These are phyloP conservation scores for Malurus splendens DNA, from an alignment of 2,797 vertebrate genomes.

Conservation along the genomic window DNA sequence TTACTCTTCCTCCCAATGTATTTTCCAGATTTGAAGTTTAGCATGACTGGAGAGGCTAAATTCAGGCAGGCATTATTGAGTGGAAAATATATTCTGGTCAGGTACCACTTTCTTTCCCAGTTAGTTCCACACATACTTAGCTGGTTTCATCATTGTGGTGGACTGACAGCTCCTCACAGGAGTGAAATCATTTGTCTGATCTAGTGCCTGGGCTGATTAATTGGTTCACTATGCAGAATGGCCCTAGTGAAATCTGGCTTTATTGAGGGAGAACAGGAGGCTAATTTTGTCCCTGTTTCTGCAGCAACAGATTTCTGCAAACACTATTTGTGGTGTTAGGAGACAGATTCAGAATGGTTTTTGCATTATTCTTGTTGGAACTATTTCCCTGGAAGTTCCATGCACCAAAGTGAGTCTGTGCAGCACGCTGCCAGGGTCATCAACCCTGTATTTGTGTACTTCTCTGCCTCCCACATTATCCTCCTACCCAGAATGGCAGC, in stretches of 20 bases:
- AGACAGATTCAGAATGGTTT: neutral
- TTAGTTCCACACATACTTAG: constrained; percentile 6
- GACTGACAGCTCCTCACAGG: constrained; percentile 31
- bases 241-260: neutral
- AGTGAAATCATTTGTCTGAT: constrained; percentile 11
- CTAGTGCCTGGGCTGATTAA: constrained; percentile 29
- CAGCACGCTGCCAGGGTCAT: neutral
- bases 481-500: neutral
- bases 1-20: neutral
- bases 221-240: constrained; percentile 33
- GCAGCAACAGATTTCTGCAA: constrained; percentile 1
- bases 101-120: constrained; percentile 17
- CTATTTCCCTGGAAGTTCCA: neutral
- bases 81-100: constrained; percentile 11
- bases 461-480: neutral
- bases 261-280: constrained; percentile 5
- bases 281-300: neutral
- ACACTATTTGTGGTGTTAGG: neutral
- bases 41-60: neutral
- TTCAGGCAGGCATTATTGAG: neutral
- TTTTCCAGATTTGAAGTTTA: neutral
- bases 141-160: constrained; percentile 12
- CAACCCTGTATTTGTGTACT: neutral
- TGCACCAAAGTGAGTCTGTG: neutral
- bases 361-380: constrained; percentile 16